Percentiles rank a stretch among this genome's conserved stretches.
These are phyloP conservation scores for Oreohelix idahoensis DNA, from an alignment of 1,140 invertebrate genomes.

Conservation along the genomic window DNA sequence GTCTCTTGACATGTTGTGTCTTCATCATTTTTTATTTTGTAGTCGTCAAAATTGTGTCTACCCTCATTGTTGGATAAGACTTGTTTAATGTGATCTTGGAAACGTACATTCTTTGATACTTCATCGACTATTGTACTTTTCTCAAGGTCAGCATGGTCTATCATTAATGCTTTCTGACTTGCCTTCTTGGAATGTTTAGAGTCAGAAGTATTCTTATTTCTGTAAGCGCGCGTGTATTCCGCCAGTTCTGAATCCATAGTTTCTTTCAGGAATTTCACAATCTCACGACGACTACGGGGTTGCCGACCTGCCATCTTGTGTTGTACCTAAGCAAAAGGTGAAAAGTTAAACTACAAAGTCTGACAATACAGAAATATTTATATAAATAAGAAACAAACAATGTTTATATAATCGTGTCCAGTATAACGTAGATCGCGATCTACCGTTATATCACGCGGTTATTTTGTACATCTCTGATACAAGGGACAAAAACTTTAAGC, in stretches of 20 bases:
- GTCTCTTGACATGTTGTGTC: no score
- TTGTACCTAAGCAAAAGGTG: background rate
- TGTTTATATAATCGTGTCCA: no score
- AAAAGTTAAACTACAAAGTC: no score
- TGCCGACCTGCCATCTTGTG: constrained; percentile 45
- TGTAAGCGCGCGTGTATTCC: constrained; percentile 1
- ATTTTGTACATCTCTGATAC: no score
- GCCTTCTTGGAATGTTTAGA: background rate
- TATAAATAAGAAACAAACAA: no score
- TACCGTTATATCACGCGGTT: background rate
- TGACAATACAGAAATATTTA: no score
- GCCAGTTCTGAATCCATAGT: constrained; percentile 64
- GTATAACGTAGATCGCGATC: no score
- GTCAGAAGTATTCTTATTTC: background rate
- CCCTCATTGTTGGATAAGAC: background rate
- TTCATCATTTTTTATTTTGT: background rate
- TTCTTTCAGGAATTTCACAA: constrained; percentile 58
- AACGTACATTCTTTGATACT: background rate
- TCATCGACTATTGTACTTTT: background rate
- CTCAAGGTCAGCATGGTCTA: background rate
- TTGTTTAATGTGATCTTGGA: background rate
- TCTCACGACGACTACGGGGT: constrained; percentile 62
- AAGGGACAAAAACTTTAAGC: no score
- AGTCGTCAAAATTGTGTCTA: background rate
- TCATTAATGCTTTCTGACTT: background rate